These are phyloP conservation scores for Philotrypesis tridentata DNA, from an alignment of 1,140 invertebrate species.

Conservation along the genomic window DNA sequence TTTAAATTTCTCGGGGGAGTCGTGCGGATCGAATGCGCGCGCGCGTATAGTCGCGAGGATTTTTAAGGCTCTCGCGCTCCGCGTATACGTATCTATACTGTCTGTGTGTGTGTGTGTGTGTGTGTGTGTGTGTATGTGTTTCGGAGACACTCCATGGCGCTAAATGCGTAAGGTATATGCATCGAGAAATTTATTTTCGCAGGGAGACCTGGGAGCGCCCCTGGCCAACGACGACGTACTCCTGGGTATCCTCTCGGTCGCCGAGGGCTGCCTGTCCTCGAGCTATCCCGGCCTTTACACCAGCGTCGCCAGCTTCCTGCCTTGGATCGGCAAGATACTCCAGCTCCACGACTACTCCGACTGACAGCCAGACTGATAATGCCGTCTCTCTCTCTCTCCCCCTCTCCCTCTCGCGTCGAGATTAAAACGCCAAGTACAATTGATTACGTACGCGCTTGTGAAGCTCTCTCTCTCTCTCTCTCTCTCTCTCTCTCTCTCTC, in stretches of 20 bases:
- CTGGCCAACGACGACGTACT: conserved; percentile 56
- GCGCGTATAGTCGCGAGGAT: not conserved
- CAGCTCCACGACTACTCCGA: not conserved
- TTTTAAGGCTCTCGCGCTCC: too few species aligned
- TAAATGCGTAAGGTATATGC: too few species aligned
- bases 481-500: too few species aligned
- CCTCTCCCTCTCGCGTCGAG: too few species aligned
- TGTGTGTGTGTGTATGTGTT: too few species aligned
- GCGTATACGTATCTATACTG: too few species aligned
- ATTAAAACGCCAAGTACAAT: too few species aligned
- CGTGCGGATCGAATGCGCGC: not conserved
- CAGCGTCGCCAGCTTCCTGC: conserved; percentile 62
- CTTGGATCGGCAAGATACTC: conserved; percentile 62
- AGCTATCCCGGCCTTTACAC: conserved; percentile 75
- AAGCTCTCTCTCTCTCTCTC: too few species aligned
- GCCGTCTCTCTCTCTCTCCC: too few species aligned
- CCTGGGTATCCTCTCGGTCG: conserved; percentile 74
- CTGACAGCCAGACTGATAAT: not conserved
- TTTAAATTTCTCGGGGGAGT: conserved; percentile 18
- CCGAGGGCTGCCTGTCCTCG: conserved; percentile 69
- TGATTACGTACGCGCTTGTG: too few species aligned
- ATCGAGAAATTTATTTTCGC: not conserved
- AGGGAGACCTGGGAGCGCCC: conserved; percentile 61
- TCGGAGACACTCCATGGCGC: too few species aligned
- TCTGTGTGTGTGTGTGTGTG: too few species aligned